Base-by-base conservation (phyloP, 2,797 vertebrate genomes). In the Mus minutoides region DNA sequence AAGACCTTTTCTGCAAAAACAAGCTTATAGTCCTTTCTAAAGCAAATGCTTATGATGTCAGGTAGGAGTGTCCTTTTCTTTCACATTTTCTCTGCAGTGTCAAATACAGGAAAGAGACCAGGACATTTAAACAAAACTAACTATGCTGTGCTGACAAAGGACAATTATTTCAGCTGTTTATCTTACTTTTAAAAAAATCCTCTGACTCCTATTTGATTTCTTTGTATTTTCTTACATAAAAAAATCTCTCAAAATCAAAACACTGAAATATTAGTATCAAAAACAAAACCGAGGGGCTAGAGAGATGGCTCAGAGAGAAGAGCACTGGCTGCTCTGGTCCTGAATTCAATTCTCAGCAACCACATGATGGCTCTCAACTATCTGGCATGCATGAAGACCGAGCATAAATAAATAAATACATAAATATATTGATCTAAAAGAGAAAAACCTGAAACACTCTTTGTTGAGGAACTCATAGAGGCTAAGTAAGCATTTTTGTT, bases 191-290 rank as follows among this genome's bases (percentile, higher is more conserved):
- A 17, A 88, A 34, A 29, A 31, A 84, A 21, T 95, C 37, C 69
- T 89, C 69, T 86, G 37, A 91, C 2, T 88, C 73, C 46, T 43
- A 82, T 69, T 49, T 3, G 49, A 10, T 58, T 54, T 76, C 26
- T 60, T 95, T 22, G 31, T 46, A 89, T 91, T 96, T 94, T 94
- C 86, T 43, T 31, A 12, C 58, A 26, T 84, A 76, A 60, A 93
- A 92, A 64, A 87, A 92, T 58, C 29, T 24, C 69, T 90, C 29
- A 88, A 86, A 96, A 75, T 87, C 29, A 96, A 83, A 96, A n/a
- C 10, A 94, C 9, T 43, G 54, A 96, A 88, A 90, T 37, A 7
- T 87, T 58, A 92, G 26, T 89, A 67, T 88, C 80, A 56, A 83
- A 62, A 83, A 62, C 37, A 31, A 29, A 62, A 62, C 37, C 3